phyloP scores from a whole-genome alignment of 2,113 vertebrate genomes.

The Halcyon senegalensis region DNA sequence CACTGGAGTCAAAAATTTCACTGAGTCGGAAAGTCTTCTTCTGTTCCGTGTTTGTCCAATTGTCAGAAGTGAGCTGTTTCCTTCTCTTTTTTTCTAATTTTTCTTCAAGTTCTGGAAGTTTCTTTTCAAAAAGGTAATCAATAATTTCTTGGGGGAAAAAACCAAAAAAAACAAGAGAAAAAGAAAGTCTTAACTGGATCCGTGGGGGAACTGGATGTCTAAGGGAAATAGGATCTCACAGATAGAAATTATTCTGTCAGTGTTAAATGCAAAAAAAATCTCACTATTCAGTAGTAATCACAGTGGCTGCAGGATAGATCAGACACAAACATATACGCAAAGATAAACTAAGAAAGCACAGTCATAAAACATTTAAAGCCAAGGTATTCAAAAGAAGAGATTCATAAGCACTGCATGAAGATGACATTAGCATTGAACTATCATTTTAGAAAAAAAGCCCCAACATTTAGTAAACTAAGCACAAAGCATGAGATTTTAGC shows the following conservation, averaged over 20 bases:
- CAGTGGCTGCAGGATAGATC: not conserved
- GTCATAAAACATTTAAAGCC: not conserved
- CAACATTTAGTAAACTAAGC: not conserved
- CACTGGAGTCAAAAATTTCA: constrained; percentile 70
- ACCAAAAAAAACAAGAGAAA: not conserved
- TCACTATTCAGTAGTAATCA: not conserved
- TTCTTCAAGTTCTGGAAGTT: constrained; percentile 69
- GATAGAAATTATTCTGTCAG: not conserved
- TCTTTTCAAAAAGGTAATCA: constrained; percentile 66
- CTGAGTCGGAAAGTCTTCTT: constrained; percentile 46
- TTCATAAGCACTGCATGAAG: not conserved
- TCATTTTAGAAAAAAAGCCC: not conserved
- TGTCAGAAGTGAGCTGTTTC: rapidly evolving
- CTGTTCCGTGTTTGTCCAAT: not conserved
- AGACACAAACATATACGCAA: not conserved
- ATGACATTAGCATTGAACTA: not conserved
- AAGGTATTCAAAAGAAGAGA: not conserved
- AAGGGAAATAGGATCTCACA: not conserved
- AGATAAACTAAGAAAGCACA: not conserved
- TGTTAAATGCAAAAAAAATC: not conserved
- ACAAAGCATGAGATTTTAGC: not conserved
- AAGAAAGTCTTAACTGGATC: not conserved
- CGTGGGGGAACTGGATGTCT: not conserved
- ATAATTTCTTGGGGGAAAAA: constrained; percentile 63
- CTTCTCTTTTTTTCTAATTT: not conserved